These are phyloP conservation scores for Cryptosula pallasiana DNA, from an alignment of 2,888 invertebrate genomes.

Conservation along the genomic window DNA sequence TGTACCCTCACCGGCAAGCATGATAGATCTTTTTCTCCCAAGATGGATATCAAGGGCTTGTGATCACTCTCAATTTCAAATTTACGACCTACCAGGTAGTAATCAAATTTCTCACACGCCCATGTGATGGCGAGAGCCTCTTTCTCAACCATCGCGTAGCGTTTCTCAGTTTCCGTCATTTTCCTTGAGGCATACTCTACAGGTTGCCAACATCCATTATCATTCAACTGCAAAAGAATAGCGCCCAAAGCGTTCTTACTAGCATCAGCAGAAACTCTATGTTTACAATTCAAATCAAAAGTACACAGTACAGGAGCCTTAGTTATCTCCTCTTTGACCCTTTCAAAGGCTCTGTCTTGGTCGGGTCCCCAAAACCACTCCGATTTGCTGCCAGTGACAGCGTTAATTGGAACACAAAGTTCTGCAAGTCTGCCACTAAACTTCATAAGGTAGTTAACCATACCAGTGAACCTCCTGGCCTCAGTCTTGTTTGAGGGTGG, in stretches of 20 bases:
- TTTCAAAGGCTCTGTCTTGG: slow-evolving; percentile 15
- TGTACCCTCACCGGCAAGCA: slow-evolving; percentile 7
- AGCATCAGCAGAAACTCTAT: not conserved
- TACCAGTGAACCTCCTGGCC: slow-evolving; percentile 25
- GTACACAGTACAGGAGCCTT: slow-evolving; percentile 11
- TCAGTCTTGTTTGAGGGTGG: slow-evolving; percentile 23
- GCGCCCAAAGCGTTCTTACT: slow-evolving; percentile 4
- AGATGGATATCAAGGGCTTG: not conserved
- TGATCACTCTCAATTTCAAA: slow-evolving; percentile 16
- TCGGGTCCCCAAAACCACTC: slow-evolving; percentile 13
- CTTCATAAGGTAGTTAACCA: slow-evolving; percentile 26
- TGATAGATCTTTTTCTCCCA: slow-evolving; percentile 17
- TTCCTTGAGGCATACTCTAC: slow-evolving; percentile 5
- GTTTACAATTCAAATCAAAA: not conserved
- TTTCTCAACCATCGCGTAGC: slow-evolving; percentile 7
- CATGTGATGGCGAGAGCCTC: not conserved
- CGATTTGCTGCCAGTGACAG: not conserved
- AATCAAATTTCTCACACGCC: slow-evolving; percentile 17
- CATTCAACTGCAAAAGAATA: not conserved
- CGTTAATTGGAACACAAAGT: slow-evolving; percentile 14
- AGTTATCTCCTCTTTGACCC: slow-evolving; percentile 4
- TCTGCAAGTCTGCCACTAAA: slow-evolving; percentile 21
- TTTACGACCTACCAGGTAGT: slow-evolving; percentile 4
- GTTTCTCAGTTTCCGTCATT: not conserved
- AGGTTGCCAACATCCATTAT: not conserved